Base-by-base conservation (phyloP, 2,888 invertebrate species). In the Pristionchus exspectatus region DNA sequence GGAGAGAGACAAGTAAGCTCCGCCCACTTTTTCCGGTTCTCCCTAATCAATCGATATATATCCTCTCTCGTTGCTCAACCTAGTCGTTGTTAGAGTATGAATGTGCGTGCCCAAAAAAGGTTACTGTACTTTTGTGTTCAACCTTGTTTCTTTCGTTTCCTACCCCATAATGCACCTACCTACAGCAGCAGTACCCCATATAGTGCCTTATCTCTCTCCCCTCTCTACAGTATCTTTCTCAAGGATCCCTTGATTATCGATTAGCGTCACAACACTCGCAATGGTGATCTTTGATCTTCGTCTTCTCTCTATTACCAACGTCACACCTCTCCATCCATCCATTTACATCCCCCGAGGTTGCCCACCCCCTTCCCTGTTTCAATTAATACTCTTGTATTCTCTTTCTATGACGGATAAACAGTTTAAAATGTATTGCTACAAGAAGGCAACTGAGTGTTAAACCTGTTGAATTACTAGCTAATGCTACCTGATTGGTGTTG, bases 161-260 rank as follows among this genome's bases (percentile, higher is more conserved):
- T 16, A 12, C 84, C 27, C 84, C 56, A 84, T 59, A 84, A 59
- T 84, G 54, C 81, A 81, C 50, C 27, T 56, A 84, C 44, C 44
- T 50, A 50, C 44, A 50, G 44, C 44, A 44, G 44, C 84, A 84
- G 84, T 84, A 84, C 84, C 56, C 84, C 30, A 21, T 84, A 30
- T 56, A 84, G 27, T 33, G 72, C 72, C 56, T 50, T 56, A 30
- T 84, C 56, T 84, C 56, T 84, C 84, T 84, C 84, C 50, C 54
- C 84, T n/a, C 84, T 77, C 84, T 84, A 84, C 84, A 84, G 84
- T 84, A 84, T 84, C 84, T 54, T 84, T 54, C 84, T 84, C 84
- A 84, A 84, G 84, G 84, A 77, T 77, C 77, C 77, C 77, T 77
- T 77, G 77, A 77, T 44, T 77, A 77, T 77, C 44, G 77, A 77